phyloP scores from a whole-genome alignment of 2,888 invertebrate species.

The Limnephilus auricula region DNA sequence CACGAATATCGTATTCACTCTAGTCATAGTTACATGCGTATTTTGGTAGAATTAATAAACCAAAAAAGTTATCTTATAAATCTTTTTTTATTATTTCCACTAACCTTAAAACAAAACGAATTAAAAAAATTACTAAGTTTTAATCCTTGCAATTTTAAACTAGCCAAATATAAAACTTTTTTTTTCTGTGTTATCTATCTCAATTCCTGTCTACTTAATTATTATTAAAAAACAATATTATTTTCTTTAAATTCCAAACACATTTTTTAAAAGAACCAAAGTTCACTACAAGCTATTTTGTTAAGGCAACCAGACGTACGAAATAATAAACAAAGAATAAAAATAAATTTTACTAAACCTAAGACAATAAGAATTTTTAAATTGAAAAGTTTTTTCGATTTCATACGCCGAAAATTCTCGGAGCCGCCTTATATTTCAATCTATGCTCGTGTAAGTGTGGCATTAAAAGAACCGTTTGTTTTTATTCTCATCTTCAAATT shows the following conservation, averaged over 20 bases:
- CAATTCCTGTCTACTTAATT: no score
- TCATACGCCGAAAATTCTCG: background rate
- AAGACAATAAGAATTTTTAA: background rate
- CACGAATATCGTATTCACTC: background rate
- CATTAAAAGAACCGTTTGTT: slow-evolving; percentile 52
- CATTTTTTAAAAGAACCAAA: background rate
- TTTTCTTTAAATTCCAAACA: background rate
- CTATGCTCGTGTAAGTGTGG: slow-evolving; percentile 20
- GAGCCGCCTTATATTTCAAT: slow-evolving; percentile 50
- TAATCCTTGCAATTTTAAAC: no score
- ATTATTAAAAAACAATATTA: no score
- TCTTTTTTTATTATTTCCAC: no score
- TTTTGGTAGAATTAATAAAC: background rate
- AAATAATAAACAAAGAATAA: background rate
- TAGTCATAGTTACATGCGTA: background rate
- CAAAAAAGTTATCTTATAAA: background rate
- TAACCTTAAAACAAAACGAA: no score
- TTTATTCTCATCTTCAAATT: slow-evolving; percentile 42
- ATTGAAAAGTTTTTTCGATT: slow-evolving; percentile 37
- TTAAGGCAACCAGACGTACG: background rate
- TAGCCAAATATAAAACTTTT: no score
- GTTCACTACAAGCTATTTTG: background rate
- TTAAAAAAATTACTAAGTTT: no score
- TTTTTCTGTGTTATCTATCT: no score
- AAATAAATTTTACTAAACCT: background rate